Percentiles rank a stretch among this genome's conserved stretches.
phyloP scores from a whole-genome alignment of 1,140 invertebrate species.

The Bathynomus jamesi region DNA sequence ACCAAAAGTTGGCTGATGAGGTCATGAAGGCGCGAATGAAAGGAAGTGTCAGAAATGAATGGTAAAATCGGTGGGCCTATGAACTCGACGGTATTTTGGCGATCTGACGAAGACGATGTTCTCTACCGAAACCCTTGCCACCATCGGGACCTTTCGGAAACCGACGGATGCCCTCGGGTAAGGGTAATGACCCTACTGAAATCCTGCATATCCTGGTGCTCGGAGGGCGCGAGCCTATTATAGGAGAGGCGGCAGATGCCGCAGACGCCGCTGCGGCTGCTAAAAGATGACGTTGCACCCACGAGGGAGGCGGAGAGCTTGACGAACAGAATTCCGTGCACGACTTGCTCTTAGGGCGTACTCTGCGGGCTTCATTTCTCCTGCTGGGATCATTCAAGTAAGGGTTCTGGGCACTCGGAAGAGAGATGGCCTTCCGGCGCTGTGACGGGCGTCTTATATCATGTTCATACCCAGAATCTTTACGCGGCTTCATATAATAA shows the following conservation, averaged over 20 bases:
- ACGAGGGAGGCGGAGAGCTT: slow-evolving; percentile 43
- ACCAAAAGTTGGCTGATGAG: too few species aligned
- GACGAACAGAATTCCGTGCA: slow-evolving; percentile 31
- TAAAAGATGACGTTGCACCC: slow-evolving; percentile 48
- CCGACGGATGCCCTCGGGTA: slow-evolving; percentile 58
- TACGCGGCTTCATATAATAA: background rate
- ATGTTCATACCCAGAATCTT: background rate
- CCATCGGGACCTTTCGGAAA: slow-evolving; percentile 75
- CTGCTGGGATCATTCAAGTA: slow-evolving; percentile 25
- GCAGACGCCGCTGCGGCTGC: slow-evolving; percentile 42
- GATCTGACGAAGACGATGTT: background rate
- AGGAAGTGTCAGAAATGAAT: too few species aligned
- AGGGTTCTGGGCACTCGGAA: slow-evolving; percentile 28
- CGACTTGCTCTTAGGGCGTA: slow-evolving; percentile 34
- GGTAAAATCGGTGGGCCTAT: background rate
- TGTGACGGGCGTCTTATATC: background rate
- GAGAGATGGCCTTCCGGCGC: slow-evolving; percentile 31
- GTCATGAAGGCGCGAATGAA: too few species aligned
- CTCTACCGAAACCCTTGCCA: slow-evolving; percentile 58
- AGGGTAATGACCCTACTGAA: slow-evolving; percentile 24
- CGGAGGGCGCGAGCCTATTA: slow-evolving; percentile 16
- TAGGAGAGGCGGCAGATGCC: slow-evolving; percentile 41
- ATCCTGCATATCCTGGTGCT: slow-evolving; percentile 41
- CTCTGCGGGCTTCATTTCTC: slow-evolving; percentile 25
- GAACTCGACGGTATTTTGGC: background rate